Evolutionary conservation across 2,888 invertebrate genomes (phyloP).

Genomic region (Pterostichus madidus): DNA sequence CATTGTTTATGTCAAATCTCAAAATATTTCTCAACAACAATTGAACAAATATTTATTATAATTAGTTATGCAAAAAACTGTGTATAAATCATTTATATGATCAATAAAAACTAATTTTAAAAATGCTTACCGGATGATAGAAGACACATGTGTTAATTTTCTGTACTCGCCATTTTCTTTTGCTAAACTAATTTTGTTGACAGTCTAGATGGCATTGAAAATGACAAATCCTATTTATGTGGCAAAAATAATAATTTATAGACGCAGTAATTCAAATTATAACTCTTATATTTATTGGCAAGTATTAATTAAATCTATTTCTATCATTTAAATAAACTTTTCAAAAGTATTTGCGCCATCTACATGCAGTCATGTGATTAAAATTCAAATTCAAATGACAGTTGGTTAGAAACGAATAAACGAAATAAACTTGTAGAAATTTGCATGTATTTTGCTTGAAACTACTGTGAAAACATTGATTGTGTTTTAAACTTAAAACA

Average conservation of each 20-base stretch:
- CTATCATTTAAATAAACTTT: background rate
- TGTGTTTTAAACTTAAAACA: background rate
- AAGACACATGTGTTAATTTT: slow-evolving; percentile 76
- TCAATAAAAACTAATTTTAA: slow-evolving; percentile 33
- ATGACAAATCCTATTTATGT: background rate
- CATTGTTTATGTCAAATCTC: slow-evolving; percentile 59
- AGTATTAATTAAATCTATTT: background rate
- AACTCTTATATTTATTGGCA: background rate
- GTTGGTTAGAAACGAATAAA: slow-evolving; percentile 24
- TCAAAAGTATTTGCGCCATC: slow-evolving; percentile 11
- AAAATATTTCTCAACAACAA: slow-evolving; percentile 44
- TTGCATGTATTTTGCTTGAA: background rate
- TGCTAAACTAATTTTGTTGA: slow-evolving; percentile 11
- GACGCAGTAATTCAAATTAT: background rate
- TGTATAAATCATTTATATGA: background rate
- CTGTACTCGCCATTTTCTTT: slow-evolving; percentile 75
- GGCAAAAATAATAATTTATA: background rate
- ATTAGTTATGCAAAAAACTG: slow-evolving; percentile 40
- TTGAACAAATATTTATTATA: slow-evolving; percentile 28
- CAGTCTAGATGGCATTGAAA: slow-evolving; percentile 36
- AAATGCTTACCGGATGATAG: slow-evolving; percentile 75
- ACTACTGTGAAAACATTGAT: background rate
- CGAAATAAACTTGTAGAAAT: slow-evolving; percentile 6
- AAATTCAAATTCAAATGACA: slow-evolving; percentile 59
- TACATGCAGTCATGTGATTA: background rate